Conservation (phyloP, 2,888 invertebrate genomes). For the Craniophora ligustri region DNA sequence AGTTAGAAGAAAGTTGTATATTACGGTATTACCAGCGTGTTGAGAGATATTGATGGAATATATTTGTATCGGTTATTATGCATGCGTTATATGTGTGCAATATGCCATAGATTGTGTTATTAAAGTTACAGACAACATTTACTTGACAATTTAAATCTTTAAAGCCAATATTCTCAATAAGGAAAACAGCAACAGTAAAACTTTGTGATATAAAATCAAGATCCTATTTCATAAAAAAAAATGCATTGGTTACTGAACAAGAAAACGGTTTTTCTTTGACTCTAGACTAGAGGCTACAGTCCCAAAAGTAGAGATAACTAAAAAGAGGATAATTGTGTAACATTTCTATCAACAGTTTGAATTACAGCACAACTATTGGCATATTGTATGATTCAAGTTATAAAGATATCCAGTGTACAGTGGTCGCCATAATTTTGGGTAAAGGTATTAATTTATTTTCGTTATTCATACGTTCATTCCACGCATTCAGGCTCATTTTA, state of each 20-base stretch:
- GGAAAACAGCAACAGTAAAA: too few species aligned
- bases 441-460: constrained; percentile 75
- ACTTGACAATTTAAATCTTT: too few species aligned
- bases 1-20: constrained; percentile 47
- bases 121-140: too few species aligned
- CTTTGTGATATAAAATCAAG: too few species aligned
- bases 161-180: too few species aligned
- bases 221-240: too few species aligned
- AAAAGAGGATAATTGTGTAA: too few species aligned
- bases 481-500: constrained; percentile 46
- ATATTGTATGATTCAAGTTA: constrained; percentile 46
- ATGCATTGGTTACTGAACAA: too few species aligned
- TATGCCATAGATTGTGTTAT: constrained; percentile 7
- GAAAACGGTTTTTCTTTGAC: too few species aligned
- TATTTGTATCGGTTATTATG: constrained; percentile 48
- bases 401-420: constrained; percentile 59
- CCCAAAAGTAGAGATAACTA: too few species aligned
- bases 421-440: constrained; percentile 72
- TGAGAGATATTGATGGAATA: constrained; percentile 41
- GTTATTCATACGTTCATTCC: constrained; percentile 65
- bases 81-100: constrained; percentile 52
- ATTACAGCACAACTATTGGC: constrained; percentile 18
- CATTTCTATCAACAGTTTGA: constrained; percentile 21
- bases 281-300: too few species aligned
- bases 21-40: constrained; percentile 35